Evolutionary conservation across 2,113 vertebrate species (phyloP).

Genomic region (Apodemus sylvaticus): DNA sequence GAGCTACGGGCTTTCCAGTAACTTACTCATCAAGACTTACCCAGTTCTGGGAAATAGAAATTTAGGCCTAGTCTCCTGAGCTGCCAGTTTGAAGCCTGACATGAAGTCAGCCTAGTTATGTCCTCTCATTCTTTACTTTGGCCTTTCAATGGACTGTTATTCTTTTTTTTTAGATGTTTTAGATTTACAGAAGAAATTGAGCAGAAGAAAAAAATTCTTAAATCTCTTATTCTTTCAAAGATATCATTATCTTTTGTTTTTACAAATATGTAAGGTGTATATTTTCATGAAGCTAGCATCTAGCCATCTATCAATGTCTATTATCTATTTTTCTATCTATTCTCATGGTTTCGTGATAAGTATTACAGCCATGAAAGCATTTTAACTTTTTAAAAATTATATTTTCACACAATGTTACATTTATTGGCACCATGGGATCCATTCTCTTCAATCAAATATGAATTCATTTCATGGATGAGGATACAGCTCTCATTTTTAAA

Average conservation of each 20-base stretch:
- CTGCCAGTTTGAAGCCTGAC: too few relatives aligned
- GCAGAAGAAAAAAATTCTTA: background rate
- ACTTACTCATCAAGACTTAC: too few relatives aligned
- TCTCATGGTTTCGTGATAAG: background rate
- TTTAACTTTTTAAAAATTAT: slow-evolving; percentile 39
- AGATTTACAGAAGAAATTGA: background rate
- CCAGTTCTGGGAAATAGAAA: too few relatives aligned
- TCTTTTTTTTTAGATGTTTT: background rate
- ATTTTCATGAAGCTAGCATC: background rate
- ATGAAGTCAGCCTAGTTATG: too few relatives aligned
- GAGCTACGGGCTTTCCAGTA: too few relatives aligned
- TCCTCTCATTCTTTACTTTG: background rate
- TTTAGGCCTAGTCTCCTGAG: too few relatives aligned
- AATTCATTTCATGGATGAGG: slow-evolving; percentile 11
- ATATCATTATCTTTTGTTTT: background rate
- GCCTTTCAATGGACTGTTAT: background rate
- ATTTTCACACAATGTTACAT: slow-evolving; percentile 20
- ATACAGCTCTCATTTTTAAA: slow-evolving; percentile 7
- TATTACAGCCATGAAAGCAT: background rate
- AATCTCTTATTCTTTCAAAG: background rate
- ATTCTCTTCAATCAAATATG: background rate
- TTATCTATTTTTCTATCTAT: background rate
- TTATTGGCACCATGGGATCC: background rate
- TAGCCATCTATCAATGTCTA: background rate
- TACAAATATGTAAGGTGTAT: background rate